Evolutionary conservation across 2,797 vertebrate species (phyloP), one percentile per base, ranked within the genome.

Genomic region (Babyrousa celebensis): DNA sequence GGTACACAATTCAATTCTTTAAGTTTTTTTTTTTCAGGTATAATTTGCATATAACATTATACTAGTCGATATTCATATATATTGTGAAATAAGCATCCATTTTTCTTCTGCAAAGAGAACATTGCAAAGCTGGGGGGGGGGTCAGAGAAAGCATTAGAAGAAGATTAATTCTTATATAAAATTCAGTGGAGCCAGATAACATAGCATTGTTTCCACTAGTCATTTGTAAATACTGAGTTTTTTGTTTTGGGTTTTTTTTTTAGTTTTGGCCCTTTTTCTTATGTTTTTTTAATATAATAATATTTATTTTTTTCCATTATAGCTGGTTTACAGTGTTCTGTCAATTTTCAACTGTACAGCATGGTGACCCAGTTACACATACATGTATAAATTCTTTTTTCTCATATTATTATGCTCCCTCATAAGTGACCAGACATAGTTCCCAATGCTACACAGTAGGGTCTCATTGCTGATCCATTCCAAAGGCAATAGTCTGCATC

Each of bases 151-250:
- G 68, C 10, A 58, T 56, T 85, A 68, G 14, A 68, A 36, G 21
- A 94, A 52, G 14, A n/a, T 82, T 23, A 36, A 62, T 89, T 87
- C 90, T 85, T 84, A 14, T 52, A 43, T 85, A 83, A 80, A 60
- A 91, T 40, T 36, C 17, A 18, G 4, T 79, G 48, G 20, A 94
- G 8, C 29, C 56, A 82, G 63, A 68, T 70, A n/a, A 78, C 67
- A 77, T 78, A 58, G 29, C 48, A 67, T 52, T 60, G 16, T 56
- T 92, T 58, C 71, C 32, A 40, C 4, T 18, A 18, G 32, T 54
- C 21, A 17, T 14, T 6, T 78, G 23, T 25, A 43, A 52, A 62
- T 74, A 3, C 9, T 71, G 63, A 32, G 68, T 60, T 91, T 92
- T 48, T 94, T 78, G 12, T 82, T 32, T 70, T 29, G n/a, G 36